Evolutionary conservation across 1,140 invertebrate species (phyloP), one percentile per base, ranked within the genome.

Genomic region (Mizuhopecten yessoensis): DNA sequence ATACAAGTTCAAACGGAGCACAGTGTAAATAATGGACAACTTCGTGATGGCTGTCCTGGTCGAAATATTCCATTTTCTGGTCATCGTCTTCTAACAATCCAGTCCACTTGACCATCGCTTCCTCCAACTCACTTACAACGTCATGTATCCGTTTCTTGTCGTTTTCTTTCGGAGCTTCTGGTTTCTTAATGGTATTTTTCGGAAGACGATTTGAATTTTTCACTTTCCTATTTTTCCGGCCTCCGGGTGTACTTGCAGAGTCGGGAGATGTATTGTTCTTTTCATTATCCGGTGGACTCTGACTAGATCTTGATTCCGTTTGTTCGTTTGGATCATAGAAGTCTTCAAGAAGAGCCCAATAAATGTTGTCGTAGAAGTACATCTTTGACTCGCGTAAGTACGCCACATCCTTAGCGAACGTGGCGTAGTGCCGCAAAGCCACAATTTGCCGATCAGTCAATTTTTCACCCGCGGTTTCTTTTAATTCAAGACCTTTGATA

Each of bases 41-140:
- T 57, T 92, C 92, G 36, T 92, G 90, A n/a, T 90, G 88, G 29
- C 92, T 92, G 34, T 92, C 92, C 3, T 88, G 90, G 34, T 92
- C 92, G 88, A 92, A 92, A 88, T 91, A 88, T 33, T 89, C 88
- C 3, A 89, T n/a, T 29, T 92, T 88, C 86, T 91, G 57, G 33
- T 91, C 88, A 3, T 57, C 34, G 36, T 92, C 92, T 11, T 36
- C 87, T 13, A 92, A 34, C 15, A 92, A 49, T 29, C 88, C 90
- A 11, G 75, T 36, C 92, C 92, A 92, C 17, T 91, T 89, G 0
- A 34, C 15, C 36, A 33, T n/a, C 23, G 91, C 36, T 33, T 91
- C 90, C 17, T 87, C 36, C 23, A 92, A n/a, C 75, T 90, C 89
- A 34, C 33, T 86, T 23, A 92, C 89, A 36, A 92, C 87, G 0